Conservation (phyloP, 2,113 vertebrate genomes). For the Chionomys nivalis region DNA sequence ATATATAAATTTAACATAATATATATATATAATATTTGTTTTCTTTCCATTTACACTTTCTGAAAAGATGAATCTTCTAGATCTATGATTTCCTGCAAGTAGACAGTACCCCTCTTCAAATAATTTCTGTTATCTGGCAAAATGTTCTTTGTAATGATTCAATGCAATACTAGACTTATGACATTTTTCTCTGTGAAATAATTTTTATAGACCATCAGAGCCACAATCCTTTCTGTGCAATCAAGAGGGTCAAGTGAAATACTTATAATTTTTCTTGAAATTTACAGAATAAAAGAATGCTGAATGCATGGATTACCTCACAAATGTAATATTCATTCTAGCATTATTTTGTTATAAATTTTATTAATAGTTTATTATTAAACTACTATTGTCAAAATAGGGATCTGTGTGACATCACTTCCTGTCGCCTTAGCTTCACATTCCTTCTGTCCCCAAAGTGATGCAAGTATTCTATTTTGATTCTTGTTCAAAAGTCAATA, state of each 20-base stretch:
- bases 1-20: no score
- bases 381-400: background rate
- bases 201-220: background rate
- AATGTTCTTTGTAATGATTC: background rate
- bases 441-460: accelerated
- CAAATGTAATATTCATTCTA: background rate
- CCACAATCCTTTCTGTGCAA: background rate
- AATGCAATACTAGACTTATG: background rate
- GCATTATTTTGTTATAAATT: background rate
- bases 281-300: background rate
- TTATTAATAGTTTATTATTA: background rate
- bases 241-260: background rate
- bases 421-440: accelerated
- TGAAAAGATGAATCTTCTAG: background rate
- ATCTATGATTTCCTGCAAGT: background rate
- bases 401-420: background rate
- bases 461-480: background rate
- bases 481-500: background rate
- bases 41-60: background rate
- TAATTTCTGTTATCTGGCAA: background rate
- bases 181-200: background rate
- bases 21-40: no score
- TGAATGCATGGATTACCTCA: background rate
- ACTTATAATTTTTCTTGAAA: background rate
- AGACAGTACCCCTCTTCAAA: background rate